Base-by-base conservation (phyloP, 1,140 invertebrate species). In the Battus philenor region DNA sequence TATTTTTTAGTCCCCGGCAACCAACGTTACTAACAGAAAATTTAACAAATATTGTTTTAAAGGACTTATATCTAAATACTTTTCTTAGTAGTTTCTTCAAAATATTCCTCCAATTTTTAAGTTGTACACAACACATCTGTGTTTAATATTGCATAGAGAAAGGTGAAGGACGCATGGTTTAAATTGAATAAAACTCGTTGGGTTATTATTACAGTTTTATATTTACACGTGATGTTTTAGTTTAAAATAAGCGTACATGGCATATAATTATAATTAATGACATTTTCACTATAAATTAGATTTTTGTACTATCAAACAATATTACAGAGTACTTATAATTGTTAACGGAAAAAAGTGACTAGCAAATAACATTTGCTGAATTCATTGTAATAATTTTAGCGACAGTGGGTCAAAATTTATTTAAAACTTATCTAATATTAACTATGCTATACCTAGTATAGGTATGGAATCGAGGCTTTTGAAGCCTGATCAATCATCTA, bases 191-290 rank as follows among this genome's bases (percentile, higher is more conserved):
- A 77, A 63, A 77, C 50, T 52, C 59, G 39, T 41, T 9, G 8
- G 16, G 27, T 44, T 50, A 54, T 75, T 72, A 80, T 82, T 85
- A 79, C 66, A 76, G 82, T 75, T 79, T 82, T 85, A 68, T 85
- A 85, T 85, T 85, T 85, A 85, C 78, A 85, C 71, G 79, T 83
- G 79, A 81, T 78, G 73, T 79, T 79, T 67, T 76, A 78, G 26
- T 80, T 82, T 82, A 80, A 79, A 85, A 85, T 85, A 85, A 85
- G 81, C 81, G 81, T 85, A 85, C 76, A 85, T 81, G 78, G 78
- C 81, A 75, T 85, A 85, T 76, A 80, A 82, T 80, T 81, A 82
- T 68, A 79, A 68, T 71, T 68, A 75, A 77, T 75, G 81, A 79
- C 67, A 75, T 74, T 76, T 75, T 71, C 52, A 61, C 71, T 85